These are phyloP conservation scores for Pygmarrhopalites habei DNA, from an alignment of 1,140 invertebrate species.

Conservation along the genomic window DNA sequence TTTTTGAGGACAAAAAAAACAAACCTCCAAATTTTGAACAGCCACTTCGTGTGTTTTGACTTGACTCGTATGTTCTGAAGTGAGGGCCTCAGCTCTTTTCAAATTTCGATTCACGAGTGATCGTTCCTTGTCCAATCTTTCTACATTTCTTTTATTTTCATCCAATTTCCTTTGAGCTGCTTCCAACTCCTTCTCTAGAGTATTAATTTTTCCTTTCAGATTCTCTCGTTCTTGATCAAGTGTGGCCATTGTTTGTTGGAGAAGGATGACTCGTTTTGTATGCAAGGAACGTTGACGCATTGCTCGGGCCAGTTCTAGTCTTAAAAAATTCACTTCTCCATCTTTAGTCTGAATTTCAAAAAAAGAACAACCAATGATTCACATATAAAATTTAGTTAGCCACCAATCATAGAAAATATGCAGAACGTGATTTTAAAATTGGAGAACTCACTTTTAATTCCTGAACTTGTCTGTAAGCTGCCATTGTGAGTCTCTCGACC, in stretches of 20 bases:
- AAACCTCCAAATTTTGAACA: conserved; percentile 19
- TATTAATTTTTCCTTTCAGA: conserved; percentile 7
- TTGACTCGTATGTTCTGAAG: conserved; percentile 17
- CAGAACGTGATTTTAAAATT: not conserved
- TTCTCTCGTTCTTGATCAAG: conserved; percentile 15
- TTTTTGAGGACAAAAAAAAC: not conserved
- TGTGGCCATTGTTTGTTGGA: not conserved
- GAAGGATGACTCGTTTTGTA: not conserved
- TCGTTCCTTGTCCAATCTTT: conserved; percentile 26
- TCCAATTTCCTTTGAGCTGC: conserved; percentile 21
- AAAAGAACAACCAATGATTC: too few relatives aligned
- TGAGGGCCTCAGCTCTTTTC: conserved; percentile 13
- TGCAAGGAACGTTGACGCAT: conserved; percentile 4
- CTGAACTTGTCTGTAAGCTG: not conserved
- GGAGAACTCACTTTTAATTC: conserved; percentile 17
- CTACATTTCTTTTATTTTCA: conserved; percentile 23
- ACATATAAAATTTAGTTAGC: too few relatives aligned
- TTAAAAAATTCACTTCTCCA: conserved; percentile 13
- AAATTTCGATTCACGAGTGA: conserved; percentile 23
- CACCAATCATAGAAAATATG: not conserved
- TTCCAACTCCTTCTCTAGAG: conserved; percentile 28
- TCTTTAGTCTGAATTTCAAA: conserved; percentile 3
- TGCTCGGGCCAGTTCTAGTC: conserved; percentile 8
- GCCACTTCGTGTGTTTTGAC: conserved; percentile 21
- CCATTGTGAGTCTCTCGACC: conserved; percentile 15